Base-by-base conservation (phyloP, 2,888 invertebrate genomes). In the Drosophila antonietae region DNA sequence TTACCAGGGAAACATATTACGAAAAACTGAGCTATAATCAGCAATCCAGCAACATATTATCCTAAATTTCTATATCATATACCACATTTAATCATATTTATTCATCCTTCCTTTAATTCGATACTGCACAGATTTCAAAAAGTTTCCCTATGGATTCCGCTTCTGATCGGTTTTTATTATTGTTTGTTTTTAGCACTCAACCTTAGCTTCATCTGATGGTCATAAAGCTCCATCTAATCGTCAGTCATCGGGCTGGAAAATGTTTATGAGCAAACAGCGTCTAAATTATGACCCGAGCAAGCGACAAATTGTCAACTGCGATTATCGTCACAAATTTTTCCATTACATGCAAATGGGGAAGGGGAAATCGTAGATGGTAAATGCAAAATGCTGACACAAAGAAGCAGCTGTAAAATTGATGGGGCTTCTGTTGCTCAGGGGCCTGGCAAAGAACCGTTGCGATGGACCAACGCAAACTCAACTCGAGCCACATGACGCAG, bases 301-400 rank as follows among this genome's bases (percentile, higher is more conserved):
- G 53, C 66, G 68, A 77, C 83, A 83, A 83, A 88, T 88, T 84
- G 77, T 80, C 80, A 85, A 77, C 85, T 63, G 73, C 57, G 73
- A 75, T 81, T 65, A 81, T 69, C 65, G 53, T 55, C 49, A 56
- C 47, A 43, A 68, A 64, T 46, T 68, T 71, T 80, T 62, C 53
- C 76, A 68, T 75, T 80, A 66, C 49, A 57, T 41, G 53, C 41
- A 44, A 62, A 58, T 23, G 59, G 60, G 39, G 39, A 49, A 60
- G 41, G 46, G 39, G 15, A 57, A 71, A 75, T 69, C 33, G 56
- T 15, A 43, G 61, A 66, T 69, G 58, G 56, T 44, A 60, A 75
- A 76, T 80, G 64, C 67, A 72, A 72, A 72, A 66, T 53, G 76
- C 64, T 80, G 67, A 68, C 80, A 80, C 76, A 80, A 80, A 80